These are phyloP conservation scores for Meriones unguiculatus DNA, from an alignment of 2,113 vertebrate species.

Conservation along the genomic window DNA sequence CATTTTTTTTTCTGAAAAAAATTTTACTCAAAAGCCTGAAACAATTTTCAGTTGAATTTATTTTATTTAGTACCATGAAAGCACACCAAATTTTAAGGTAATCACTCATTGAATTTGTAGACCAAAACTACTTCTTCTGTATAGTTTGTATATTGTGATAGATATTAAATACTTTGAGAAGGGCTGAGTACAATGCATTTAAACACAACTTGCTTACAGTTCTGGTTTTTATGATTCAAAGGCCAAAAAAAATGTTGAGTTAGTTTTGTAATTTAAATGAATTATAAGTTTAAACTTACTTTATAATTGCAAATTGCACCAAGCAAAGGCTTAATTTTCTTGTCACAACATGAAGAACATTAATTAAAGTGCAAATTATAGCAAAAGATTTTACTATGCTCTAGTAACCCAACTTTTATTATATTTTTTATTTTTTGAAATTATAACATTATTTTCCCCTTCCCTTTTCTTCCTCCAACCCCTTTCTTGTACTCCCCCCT, in stretches of 20 bases:
- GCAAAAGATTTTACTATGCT: constrained; percentile 14
- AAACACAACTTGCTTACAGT: constrained; percentile 40
- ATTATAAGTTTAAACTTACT: constrained; percentile 67
- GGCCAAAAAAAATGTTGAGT: constrained; percentile 49
- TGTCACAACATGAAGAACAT: constrained; percentile 58
- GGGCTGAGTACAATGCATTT: constrained; percentile 1
- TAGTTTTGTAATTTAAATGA: constrained; percentile 73
- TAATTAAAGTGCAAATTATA: constrained; percentile 59
- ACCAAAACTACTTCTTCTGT: constrained; percentile 7
- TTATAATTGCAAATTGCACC: constrained; percentile 56
- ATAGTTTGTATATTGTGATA: background rate
- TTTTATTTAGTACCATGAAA: constrained; percentile 5
- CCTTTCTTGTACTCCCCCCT: background rate
- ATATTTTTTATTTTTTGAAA: background rate
- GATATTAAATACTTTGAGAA: constrained; percentile 68
- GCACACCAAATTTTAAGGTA: background rate
- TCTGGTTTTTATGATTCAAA: constrained; percentile 67
- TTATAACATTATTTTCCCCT: background rate
- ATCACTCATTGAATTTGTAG: constrained; percentile 23
- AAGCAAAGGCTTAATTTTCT: constrained; percentile 61
- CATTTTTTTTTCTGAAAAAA: constrained; percentile 24
- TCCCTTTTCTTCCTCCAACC: background rate
- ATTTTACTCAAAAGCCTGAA: background rate
- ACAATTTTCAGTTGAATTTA: constrained; percentile 48
- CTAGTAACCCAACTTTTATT: background rate